Evolutionary conservation across 37 sponge, comb jelly and placozoan species (phyloP).

Genomic region (Ianthella basta): DNA sequence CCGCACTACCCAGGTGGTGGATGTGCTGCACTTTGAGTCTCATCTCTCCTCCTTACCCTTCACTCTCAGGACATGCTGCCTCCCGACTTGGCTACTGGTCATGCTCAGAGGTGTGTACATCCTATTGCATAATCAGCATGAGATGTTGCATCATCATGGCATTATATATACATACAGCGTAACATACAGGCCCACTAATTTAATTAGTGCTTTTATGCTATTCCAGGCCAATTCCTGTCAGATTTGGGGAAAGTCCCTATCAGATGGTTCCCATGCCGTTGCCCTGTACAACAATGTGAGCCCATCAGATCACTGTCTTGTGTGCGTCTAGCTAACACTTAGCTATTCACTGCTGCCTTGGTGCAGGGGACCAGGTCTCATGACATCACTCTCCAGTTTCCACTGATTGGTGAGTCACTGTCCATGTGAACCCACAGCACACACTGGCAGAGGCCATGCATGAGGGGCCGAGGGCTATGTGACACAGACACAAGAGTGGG

Average conservation of each 20-base stretch:
- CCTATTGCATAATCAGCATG: no score
- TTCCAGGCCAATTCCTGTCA: conserved; percentile 47
- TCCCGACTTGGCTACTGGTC: no score
- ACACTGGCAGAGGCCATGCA: background rate
- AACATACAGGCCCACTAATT: no score
- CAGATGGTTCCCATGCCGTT: conserved; percentile 57
- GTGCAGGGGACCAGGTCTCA: conserved; percentile 29
- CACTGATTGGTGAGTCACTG: conserved; percentile 31
- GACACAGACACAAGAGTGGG: no score
- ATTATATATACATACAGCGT: no score
- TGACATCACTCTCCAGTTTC: conserved; percentile 52
- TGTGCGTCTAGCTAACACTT: background rate
- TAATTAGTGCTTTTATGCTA: no score
- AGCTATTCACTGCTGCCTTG: background rate
- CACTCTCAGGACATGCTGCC: no score
- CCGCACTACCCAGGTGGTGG: background rate
- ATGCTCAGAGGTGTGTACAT: no score
- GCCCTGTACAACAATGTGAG: conserved; percentile 80
- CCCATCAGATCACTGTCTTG: background rate
- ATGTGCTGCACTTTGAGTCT: no score
- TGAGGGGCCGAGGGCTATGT: no score
- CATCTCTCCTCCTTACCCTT: no score
- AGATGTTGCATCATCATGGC: no score
- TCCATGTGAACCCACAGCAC: background rate
- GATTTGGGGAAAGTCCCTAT: conserved; percentile 71